A percentile compares a stretch with the other conserved stretches of the same genome.
phyloP scores from a whole-genome alignment of 30 jellyfish, hydroid and myxozoan genomes.

The Pelagia noctiluca region DNA sequence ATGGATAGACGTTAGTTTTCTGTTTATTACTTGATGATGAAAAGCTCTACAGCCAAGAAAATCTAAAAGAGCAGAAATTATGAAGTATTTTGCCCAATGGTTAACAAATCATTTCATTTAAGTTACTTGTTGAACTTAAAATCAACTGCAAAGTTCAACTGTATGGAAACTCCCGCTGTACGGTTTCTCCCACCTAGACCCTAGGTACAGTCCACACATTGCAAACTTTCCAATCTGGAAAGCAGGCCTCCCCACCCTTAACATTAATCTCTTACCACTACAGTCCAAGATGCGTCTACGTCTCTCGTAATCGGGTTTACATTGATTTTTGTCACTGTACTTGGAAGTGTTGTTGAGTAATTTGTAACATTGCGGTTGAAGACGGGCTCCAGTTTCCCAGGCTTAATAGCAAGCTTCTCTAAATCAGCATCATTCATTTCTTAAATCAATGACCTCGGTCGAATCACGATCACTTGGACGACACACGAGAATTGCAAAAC shows the following conservation, averaged over 20 bases:
- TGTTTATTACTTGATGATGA: no score
- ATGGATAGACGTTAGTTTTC: no score
- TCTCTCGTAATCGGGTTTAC: constrained; percentile 82
- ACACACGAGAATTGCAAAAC: no score
- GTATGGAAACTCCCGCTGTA: no score
- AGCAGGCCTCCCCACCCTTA: neutral
- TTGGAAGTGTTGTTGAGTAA: constrained; percentile 33
- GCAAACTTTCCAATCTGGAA: neutral
- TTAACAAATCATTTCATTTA: no score
- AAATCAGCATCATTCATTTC: constrained; percentile 91
- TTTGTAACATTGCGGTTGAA: constrained; percentile 60
- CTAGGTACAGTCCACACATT: neutral
- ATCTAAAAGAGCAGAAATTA: no score
- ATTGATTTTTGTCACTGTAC: constrained; percentile 47
- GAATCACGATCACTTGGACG: neutral
- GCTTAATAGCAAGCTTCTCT: constrained; percentile 74
- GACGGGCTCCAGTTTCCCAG: constrained; percentile 81
- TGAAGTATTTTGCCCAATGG: no score
- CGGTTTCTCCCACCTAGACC: neutral
- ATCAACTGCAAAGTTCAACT: no score
- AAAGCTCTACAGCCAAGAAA: no score
- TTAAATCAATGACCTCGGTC: neutral
- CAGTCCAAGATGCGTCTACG: constrained; percentile 82
- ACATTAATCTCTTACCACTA: constrained; percentile 52
- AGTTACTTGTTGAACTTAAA: no score